Evolutionary conservation across 2,888 invertebrate genomes (phyloP).

Genomic region (Trichopoda pennipes): DNA sequence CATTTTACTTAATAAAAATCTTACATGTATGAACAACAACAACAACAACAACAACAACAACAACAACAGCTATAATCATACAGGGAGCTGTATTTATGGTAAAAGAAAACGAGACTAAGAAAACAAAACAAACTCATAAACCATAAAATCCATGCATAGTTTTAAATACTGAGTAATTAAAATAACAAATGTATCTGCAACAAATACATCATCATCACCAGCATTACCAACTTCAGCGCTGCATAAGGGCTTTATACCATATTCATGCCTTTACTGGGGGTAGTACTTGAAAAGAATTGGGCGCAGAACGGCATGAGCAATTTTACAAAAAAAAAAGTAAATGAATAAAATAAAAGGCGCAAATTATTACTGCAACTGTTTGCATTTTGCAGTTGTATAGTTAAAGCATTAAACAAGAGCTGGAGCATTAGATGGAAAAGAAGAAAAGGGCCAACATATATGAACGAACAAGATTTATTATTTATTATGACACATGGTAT

Average conservation of each 20-base stretch:
- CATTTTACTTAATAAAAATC: conserved; percentile 17
- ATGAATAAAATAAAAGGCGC: conserved; percentile 41
- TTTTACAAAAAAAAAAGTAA: not conserved
- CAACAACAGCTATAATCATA: not conserved
- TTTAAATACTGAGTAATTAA: conserved; percentile 61
- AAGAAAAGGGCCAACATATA: conserved; percentile 18
- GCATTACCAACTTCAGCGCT: conserved; percentile 17
- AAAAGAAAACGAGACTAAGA: not conserved
- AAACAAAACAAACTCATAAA: conserved; percentile 47
- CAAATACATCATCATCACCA: conserved; percentile 60
- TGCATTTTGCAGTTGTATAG: conserved; percentile 55
- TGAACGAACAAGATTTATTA: conserved; percentile 64
- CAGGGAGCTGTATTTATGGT: conserved; percentile 26
- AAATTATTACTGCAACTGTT: conserved; percentile 66
- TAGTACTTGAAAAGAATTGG: conserved; percentile 12
- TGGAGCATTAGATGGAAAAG: not conserved
- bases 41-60: too few relatives aligned
- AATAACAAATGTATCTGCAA: conserved; percentile 65
- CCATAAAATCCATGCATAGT: conserved; percentile 59
- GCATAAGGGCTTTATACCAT: conserved; percentile 40
- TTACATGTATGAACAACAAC: not conserved
- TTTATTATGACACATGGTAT: conserved; percentile 68
- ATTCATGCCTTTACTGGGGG: conserved; percentile 48
- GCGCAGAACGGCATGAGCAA: conserved; percentile 19
- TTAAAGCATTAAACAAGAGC: not conserved